A percentile compares a stretch with the other conserved stretches of the same genome.
Evolutionary conservation across 1,140 invertebrate genomes (phyloP).

Genomic region (Brachionus paranguensis): DNA sequence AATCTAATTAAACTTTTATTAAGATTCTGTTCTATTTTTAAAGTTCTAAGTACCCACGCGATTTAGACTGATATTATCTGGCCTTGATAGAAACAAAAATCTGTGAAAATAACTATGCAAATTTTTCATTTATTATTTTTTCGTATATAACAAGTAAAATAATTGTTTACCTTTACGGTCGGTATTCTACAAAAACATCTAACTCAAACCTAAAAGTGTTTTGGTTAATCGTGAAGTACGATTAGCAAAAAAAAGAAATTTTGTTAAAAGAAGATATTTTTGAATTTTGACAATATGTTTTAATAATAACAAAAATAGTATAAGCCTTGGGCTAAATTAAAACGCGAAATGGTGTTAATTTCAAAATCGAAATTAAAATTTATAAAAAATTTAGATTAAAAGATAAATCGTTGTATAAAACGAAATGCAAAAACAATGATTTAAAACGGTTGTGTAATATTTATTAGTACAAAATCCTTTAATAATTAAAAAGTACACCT

Average conservation of each 20-base stretch:
- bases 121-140: background rate
- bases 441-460: conserved; percentile 21
- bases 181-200: background rate
- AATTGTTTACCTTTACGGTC: background rate
- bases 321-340: background rate
- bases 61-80: background rate
- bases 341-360: background rate
- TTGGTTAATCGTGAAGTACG: background rate
- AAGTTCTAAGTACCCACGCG: background rate
- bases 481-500: conserved; percentile 34
- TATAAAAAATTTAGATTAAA: conserved; percentile 27
- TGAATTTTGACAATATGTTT: background rate
- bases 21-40: background rate
- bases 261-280: background rate
- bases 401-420: conserved; percentile 17
- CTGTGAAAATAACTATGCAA: background rate
- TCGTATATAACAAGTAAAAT: background rate
- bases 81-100: background rate
- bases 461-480: conserved; percentile 29
- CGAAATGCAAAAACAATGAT: conserved; percentile 20
- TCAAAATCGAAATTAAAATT: conserved; percentile 35
- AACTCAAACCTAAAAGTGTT: background rate
- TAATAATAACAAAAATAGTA: background rate
- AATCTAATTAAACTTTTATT: background rate
- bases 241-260: background rate